Percentiles rank a stretch among this genome's conserved stretches.
phyloP scores from a whole-genome alignment of 2,113 vertebrate species.

The Lipotes vexillifer region DNA sequence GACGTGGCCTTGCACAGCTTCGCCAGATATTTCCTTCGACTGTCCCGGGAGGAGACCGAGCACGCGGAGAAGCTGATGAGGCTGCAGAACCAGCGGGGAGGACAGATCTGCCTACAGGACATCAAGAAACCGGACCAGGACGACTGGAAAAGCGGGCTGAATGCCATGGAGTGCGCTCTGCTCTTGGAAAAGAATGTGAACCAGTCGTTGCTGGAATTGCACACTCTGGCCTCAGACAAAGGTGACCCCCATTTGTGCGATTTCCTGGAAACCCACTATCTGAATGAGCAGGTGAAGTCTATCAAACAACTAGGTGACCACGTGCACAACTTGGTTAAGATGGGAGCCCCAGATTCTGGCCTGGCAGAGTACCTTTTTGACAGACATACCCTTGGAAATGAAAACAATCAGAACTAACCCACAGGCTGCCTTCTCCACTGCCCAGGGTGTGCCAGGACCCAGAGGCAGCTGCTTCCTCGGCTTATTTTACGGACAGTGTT shows the following conservation, averaged over 20 bases:
- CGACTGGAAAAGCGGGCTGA: conserved; percentile 58
- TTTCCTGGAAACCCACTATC: conserved; percentile 68
- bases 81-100: conserved; percentile 68
- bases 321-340: conserved; percentile 50
- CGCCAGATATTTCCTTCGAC: conserved; percentile 59
- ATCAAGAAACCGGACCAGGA: conserved; percentile 50
- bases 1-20: conserved; percentile 72
- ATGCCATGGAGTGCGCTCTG: conserved; percentile 58
- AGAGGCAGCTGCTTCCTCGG: neutral
- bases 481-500: too few species aligned
- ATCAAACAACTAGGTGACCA: conserved; percentile 68
- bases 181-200: conserved; percentile 56
- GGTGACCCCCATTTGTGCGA: conserved; percentile 68
- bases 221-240: conserved; percentile 52
- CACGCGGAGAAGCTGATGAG: conserved; percentile 59
- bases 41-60: conserved; percentile 50
- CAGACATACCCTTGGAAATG: conserved; percentile 58
- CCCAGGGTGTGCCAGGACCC: neutral
- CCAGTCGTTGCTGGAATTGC: conserved; percentile 63
- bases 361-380: conserved; percentile 66
- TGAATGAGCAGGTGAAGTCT: conserved; percentile 66
- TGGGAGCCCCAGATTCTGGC: conserved; percentile 19
- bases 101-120: conserved; percentile 58
- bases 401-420: conserved; percentile 30
- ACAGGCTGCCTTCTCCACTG: neutral